A percentile compares a stretch with the other conserved stretches of the same genome.
Evolutionary conservation across 2,113 vertebrate genomes (phyloP).

Genomic region (Silurus glanis): DNA sequence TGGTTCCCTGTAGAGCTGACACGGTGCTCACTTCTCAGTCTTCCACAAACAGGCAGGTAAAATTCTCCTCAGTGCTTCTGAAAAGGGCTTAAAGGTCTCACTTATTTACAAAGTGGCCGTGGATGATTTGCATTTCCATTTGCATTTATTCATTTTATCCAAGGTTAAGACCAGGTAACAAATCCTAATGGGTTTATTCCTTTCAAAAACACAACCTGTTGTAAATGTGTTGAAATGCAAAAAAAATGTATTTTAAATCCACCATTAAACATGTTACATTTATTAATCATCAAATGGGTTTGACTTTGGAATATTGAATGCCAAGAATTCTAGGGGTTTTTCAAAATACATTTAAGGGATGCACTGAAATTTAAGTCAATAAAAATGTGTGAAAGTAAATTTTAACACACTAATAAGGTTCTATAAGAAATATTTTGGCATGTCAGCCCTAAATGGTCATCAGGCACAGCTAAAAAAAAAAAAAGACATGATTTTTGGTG

Average conservation of each 20-base stretch:
- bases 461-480: neutral
- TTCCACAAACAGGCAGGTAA: neutral
- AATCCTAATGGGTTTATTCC: slow-evolving; percentile 3
- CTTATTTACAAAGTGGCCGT: slow-evolving; percentile 1
- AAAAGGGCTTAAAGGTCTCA: neutral
- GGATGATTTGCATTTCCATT: slow-evolving; percentile 14
- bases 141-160: slow-evolving; percentile 8
- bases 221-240: neutral
- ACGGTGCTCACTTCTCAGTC: neutral
- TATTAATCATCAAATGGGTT: neutral
- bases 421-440: neutral
- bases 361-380: neutral
- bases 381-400: neutral
- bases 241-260: neutral
- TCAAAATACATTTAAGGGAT: neutral
- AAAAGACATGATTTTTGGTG: neutral
- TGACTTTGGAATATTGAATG: neutral
- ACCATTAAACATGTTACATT: neutral
- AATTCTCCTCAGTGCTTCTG: neutral
- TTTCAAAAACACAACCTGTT: neutral
- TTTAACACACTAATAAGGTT: neutral
- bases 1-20: neutral
- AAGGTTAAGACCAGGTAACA: neutral
- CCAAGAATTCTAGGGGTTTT: neutral
- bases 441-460: neutral